A percentile compares a stretch with the other conserved stretches of the same genome.
Evolutionary conservation across 2,888 invertebrate genomes (phyloP).

Genomic region (Phortica magna): DNA sequence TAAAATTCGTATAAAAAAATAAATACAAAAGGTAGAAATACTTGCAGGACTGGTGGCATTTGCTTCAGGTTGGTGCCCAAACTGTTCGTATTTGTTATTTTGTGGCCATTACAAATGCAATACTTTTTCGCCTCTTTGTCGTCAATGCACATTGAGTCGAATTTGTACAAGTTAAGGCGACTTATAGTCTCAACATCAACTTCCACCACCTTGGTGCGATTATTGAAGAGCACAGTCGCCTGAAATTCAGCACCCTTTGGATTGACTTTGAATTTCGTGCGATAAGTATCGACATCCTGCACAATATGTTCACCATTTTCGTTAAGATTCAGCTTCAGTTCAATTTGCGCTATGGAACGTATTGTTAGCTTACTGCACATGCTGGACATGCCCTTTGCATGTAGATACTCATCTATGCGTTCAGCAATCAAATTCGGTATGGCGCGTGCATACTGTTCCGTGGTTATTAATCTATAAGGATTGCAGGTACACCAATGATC

Average conservation of each 20-base stretch:
- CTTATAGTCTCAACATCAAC: constrained; percentile 79
- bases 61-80: too few relatives aligned
- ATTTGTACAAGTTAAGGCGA: constrained; percentile 79
- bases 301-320: constrained; percentile 15
- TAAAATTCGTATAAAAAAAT: too few relatives aligned
- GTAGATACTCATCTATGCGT: constrained; percentile 41
- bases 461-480: constrained; percentile 75
- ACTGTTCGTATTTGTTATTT: neutral
- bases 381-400: neutral
- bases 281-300: constrained; percentile 26
- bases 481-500: constrained; percentile 71
- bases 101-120: constrained; percentile 76
- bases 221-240: constrained; percentile 44
- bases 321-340: constrained; percentile 33
- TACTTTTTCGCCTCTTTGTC: constrained; percentile 79
- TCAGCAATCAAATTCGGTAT: constrained; percentile 34
- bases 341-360: neutral
- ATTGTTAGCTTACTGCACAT: constrained; percentile 39
- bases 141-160: constrained; percentile 79
- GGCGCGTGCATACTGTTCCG: neutral
- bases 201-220: neutral
- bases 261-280: neutral
- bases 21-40: too few relatives aligned
- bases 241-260: constrained; percentile 43
- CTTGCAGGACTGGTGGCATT: too few relatives aligned